Conservation (phyloP, 2,888 invertebrate species). For the Fragum fragum region DNA sequence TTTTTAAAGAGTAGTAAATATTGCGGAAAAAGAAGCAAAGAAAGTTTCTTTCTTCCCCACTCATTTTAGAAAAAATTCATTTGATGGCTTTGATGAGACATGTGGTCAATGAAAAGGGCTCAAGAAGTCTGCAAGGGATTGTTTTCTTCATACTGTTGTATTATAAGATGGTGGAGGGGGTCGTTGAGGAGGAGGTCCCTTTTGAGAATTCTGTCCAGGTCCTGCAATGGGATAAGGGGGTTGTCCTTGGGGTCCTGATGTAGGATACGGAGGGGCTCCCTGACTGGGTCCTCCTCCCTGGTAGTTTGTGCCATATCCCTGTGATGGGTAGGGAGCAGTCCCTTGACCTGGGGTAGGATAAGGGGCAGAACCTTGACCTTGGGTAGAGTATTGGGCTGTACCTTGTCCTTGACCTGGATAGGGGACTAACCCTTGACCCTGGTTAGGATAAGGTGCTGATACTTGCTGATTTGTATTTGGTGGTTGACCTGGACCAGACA, state of each 20-base stretch:
- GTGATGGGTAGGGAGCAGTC: constrained; percentile 38
- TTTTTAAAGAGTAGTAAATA: too few species aligned
- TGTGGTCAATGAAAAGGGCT: too few species aligned
- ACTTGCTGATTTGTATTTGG: constrained; percentile 22
- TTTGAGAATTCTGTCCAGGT: not conserved
- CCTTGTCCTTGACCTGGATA: constrained; percentile 28
- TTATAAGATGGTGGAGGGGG: constrained; percentile 25
- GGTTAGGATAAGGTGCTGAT: constrained; percentile 16
- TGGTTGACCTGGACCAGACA: constrained; percentile 25
- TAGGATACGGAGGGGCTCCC: constrained; percentile 29
- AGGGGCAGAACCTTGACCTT: constrained; percentile 22
- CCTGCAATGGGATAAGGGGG: not conserved
- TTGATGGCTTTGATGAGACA: too few species aligned
- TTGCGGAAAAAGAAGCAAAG: too few species aligned
- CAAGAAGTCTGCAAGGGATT: not conserved
- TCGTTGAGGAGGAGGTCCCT: constrained; percentile 23
- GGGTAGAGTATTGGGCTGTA: constrained; percentile 36
- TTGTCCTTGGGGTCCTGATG: not conserved
- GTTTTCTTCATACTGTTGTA: not conserved
- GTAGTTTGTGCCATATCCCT: constrained; percentile 1
- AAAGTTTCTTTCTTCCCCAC: too few species aligned
- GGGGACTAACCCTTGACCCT: constrained; percentile 20
- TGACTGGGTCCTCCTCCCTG: constrained; percentile 8
- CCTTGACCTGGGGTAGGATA: constrained; percentile 24
- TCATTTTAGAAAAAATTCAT: too few species aligned